Conservation (phyloP, 1,140 invertebrate genomes). For the Cardiocondyla obscurior region DNA sequence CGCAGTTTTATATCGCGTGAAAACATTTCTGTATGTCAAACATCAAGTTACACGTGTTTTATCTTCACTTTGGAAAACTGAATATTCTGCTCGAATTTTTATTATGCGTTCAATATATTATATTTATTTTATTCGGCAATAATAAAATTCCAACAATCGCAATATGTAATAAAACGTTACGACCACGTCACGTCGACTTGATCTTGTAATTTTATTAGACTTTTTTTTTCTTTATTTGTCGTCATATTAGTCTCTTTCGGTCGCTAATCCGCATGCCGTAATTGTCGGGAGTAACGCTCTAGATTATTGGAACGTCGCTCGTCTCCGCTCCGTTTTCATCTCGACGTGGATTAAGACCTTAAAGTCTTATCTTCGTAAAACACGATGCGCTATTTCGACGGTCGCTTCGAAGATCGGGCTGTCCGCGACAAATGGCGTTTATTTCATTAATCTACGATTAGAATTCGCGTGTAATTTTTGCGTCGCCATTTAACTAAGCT, state of each 20-base stretch:
- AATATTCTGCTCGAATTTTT: no score
- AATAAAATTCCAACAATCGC: no score
- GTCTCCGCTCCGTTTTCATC: slow-evolving; percentile 48
- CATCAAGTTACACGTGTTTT: no score
- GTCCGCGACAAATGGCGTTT: slow-evolving; percentile 7
- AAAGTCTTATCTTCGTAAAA: slow-evolving; percentile 69
- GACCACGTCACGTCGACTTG: slow-evolving; percentile 37
- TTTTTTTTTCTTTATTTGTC: slow-evolving; percentile 6
- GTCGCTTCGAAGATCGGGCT: slow-evolving; percentile 16
- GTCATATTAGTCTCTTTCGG: slow-evolving; percentile 4
- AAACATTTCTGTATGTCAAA: no score
- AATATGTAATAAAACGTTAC: slow-evolving; percentile 38
- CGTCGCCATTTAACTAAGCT: neutral
- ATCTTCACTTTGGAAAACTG: no score
- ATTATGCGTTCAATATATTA: no score
- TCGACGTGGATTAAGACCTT: slow-evolving; percentile 65
- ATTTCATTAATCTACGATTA: neutral
- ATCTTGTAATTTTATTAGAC: slow-evolving; percentile 48
- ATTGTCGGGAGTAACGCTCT: slow-evolving; percentile 52
- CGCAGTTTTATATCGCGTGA: no score
- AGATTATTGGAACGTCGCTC: slow-evolving; percentile 55
- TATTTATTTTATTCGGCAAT: no score
- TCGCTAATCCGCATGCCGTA: slow-evolving; percentile 42
- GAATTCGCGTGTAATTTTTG: neutral
- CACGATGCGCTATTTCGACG: slow-evolving; percentile 55